Percentiles rank a stretch among this genome's conserved stretches.
These are phyloP conservation scores for Nomada goodeniana DNA, from an alignment of 2,888 invertebrate species.

Conservation along the genomic window DNA sequence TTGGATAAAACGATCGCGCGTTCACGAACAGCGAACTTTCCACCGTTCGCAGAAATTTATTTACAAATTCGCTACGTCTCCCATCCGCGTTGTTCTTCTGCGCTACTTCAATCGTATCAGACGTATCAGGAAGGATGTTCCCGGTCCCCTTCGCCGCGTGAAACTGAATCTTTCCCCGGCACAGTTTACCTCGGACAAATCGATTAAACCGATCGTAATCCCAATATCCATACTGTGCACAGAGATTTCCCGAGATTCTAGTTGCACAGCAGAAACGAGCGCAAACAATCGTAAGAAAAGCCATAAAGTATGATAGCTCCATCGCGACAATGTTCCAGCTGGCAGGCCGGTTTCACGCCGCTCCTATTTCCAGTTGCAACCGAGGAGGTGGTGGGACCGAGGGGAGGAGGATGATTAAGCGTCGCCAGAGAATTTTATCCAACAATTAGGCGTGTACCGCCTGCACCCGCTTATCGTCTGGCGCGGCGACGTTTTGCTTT, in stretches of 20 bases:
- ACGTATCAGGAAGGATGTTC: too few species aligned
- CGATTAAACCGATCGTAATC: slow-evolving; percentile 36
- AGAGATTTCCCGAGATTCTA: slow-evolving; percentile 23
- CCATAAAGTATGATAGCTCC: slow-evolving; percentile 8
- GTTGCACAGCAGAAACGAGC: slow-evolving; percentile 13
- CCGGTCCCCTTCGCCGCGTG: too few species aligned
- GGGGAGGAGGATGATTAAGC: background rate
- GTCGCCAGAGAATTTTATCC: slow-evolving; percentile 28
- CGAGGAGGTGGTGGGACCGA: background rate
- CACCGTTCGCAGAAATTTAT: too few species aligned
- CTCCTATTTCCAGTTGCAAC: background rate
- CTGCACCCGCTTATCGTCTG: slow-evolving; percentile 3
- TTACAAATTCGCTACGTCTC: too few species aligned
- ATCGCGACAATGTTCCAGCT: slow-evolving; percentile 3
- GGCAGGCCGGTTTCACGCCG: slow-evolving; percentile 5
- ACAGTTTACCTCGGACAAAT: slow-evolving; percentile 22
- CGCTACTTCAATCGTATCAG: too few species aligned
- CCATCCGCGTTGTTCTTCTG: too few species aligned
- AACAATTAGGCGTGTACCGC: slow-evolving; percentile 41
- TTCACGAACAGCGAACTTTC: too few species aligned
- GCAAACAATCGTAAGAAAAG: slow-evolving; percentile 19
- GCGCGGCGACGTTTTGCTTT: slow-evolving; percentile 20
- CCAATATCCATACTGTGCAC: background rate
- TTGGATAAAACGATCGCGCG: too few species aligned
- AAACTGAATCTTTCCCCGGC: background rate